Evolutionary conservation across 2,113 vertebrate genomes (phyloP).

Genomic region (Anguilla japonica): DNA sequence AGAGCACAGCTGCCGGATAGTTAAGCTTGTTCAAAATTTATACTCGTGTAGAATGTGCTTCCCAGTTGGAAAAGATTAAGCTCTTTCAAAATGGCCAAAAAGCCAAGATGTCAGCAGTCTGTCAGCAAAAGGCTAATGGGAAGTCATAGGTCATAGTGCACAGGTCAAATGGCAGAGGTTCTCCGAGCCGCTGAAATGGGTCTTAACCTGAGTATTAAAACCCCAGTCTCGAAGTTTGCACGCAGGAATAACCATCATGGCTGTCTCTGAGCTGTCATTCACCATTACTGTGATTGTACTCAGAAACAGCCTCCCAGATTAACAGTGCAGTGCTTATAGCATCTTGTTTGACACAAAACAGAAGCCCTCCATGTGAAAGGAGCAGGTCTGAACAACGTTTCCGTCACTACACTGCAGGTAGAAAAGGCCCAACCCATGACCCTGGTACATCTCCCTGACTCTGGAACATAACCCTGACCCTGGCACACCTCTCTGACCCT

Average conservation of each 20-base stretch:
- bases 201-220: constrained; percentile 70
- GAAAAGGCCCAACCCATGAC: not conserved
- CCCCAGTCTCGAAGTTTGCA: constrained; percentile 5
- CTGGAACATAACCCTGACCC: no score
- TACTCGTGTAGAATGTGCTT: not conserved
- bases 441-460: not conserved
- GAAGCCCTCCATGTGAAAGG: not conserved
- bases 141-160: constrained; percentile 57
- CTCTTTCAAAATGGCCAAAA: no score
- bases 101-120: constrained; percentile 58
- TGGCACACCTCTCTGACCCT: no score
- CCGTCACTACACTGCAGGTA: not conserved
- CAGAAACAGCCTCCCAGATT: not conserved
- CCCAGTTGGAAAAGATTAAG: no score
- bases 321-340: not conserved
- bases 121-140: constrained; percentile 48
- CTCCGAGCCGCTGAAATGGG: constrained; percentile 67
- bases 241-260: not conserved
- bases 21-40: not conserved
- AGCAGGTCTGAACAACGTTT: no score
- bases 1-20: not conserved
- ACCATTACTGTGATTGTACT: not conserved
- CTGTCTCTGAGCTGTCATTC: not conserved
- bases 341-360: not conserved
- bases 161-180: constrained; percentile 55